phyloP scores from a whole-genome alignment of 2,888 invertebrate species.

The Pediacus dermestoides region DNA sequence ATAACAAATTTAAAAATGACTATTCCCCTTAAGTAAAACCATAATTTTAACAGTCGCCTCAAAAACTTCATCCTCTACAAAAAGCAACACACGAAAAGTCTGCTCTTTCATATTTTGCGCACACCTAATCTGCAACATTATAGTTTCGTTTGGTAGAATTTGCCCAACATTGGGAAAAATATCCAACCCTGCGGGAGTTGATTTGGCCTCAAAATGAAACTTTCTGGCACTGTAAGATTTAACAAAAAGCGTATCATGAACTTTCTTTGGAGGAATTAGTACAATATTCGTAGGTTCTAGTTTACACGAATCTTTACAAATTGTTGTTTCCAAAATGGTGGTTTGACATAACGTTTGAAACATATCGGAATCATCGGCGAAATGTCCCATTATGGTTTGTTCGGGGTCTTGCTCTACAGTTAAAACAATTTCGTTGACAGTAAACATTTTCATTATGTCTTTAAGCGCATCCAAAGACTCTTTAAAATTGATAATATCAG shows the following conservation, averaged over 20 bases:
- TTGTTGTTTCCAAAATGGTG: constrained; percentile 22
- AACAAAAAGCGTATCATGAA: constrained; percentile 30
- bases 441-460: constrained; percentile 37
- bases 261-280: constrained; percentile 31
- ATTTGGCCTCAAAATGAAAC: constrained; percentile 25
- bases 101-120: constrained; percentile 14
- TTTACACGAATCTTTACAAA: constrained; percentile 18
- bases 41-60: constrained; percentile 35
- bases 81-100: constrained; percentile 30
- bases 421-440: constrained; percentile 40
- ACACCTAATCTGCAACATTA: constrained; percentile 31
- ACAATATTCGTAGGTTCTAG: constrained; percentile 33
- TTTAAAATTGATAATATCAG: constrained; percentile 37
- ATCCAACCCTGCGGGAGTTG: constrained; percentile 25
- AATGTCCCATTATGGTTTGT: constrained; percentile 38
- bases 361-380: constrained; percentile 40
- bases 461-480: constrained; percentile 37
- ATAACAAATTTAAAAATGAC: constrained; percentile 1
- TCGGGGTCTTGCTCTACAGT: constrained; percentile 45
- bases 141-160: constrained; percentile 28
- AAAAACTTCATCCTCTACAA: constrained; percentile 37
- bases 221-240: constrained; percentile 23
- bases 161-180: constrained; percentile 27
- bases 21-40: constrained; percentile 3
- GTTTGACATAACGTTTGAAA: constrained; percentile 41